Evolutionary conservation across 2,113 vertebrate genomes (phyloP), one percentile per base, ranked within the genome.

Genomic region (Sylvia atricapilla): DNA sequence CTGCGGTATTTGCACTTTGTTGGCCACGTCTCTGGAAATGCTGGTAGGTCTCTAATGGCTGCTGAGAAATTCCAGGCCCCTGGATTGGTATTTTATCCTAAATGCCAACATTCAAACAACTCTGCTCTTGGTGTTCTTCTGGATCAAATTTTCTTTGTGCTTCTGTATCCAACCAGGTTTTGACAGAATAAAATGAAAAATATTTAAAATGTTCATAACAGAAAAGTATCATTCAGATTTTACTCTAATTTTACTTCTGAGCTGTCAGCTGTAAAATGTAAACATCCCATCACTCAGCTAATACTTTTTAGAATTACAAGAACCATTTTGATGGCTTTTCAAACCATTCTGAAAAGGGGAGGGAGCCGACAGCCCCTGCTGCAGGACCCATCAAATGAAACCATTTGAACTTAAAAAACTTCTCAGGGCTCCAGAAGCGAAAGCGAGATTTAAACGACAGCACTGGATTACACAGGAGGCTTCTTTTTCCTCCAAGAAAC

Each of bases 401-500:
- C 68, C 41, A 5, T 4, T 25, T 13, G 2, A 88, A 79, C 84
- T 79, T 66, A 62, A 86, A 90, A 90, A 96, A 84, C 27, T 94
- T 95, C 62, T 79, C 53, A 10, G 13, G 44, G 58, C 50, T 89
- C 62, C 80, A 58, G 46, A 76, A 92, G 20, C 6, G 21, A 90
- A 76, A 94, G 63, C 3, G 3, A 94, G 58, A 25, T 72, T 31
- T 82, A 90, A 95, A 89, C 31, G 22, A 87, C 0, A 78, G n/a
- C n/a, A 21, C 3, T 43, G 39, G 31, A 25, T 77, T 46, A 46
- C 82, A 76, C 74, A 67, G 56, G 70, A 81, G 84, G 60, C 80
- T 53, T 60, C 35, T 92, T 64, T 59, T 72, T 72, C 67, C 91
- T 93, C 72, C 27, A 89, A 82, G 78, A 96, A 95, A 82, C 69